A percentile compares a stretch with the other conserved stretches of the same genome.
phyloP scores from a whole-genome alignment of 2,797 vertebrate species.

The Lepus townsendii region DNA sequence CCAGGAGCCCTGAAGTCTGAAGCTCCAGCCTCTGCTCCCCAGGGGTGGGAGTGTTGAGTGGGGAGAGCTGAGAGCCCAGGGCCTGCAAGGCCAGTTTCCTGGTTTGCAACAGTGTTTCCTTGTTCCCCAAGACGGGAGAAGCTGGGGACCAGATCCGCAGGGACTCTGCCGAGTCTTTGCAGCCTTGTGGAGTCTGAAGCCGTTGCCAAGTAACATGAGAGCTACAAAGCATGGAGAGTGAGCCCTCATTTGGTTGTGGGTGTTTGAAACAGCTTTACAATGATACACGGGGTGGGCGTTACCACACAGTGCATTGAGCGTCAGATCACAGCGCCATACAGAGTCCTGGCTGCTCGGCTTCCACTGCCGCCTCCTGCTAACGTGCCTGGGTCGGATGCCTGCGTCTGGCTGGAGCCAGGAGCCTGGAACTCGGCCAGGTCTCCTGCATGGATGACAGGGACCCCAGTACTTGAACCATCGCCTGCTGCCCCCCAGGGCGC shows the following conservation, averaged over 20 bases:
- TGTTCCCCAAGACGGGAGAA: fast-evolving
- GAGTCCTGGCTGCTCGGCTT: too few relatives aligned
- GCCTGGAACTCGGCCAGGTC: too few relatives aligned
- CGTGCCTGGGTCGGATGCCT: too few relatives aligned
- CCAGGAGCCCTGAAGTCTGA: not conserved
- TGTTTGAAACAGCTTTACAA: not conserved
- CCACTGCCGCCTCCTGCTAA: too few relatives aligned
- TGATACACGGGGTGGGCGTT: not conserved
- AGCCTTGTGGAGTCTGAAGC: not conserved
- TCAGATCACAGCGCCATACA: too few relatives aligned
- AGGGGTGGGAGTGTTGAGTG: fast-evolving
- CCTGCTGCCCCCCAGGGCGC: too few relatives aligned
- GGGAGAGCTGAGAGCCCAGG: not conserved
- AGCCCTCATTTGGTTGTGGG: too few relatives aligned
- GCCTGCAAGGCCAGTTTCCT: fast-evolving
- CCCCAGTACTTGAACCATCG: too few relatives aligned
- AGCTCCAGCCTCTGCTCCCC: not conserved
- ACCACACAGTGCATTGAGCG: too few relatives aligned
- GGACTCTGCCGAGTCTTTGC: not conserved
- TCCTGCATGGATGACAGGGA: too few relatives aligned
- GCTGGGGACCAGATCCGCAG: not conserved
- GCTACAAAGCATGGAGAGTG: not conserved
- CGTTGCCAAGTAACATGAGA: not conserved
- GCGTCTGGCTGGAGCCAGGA: too few relatives aligned
- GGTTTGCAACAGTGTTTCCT: too few relatives aligned